Evolutionary conservation across 2,113 vertebrate species (phyloP).

Genomic region (Nycticebus coucang): DNA sequence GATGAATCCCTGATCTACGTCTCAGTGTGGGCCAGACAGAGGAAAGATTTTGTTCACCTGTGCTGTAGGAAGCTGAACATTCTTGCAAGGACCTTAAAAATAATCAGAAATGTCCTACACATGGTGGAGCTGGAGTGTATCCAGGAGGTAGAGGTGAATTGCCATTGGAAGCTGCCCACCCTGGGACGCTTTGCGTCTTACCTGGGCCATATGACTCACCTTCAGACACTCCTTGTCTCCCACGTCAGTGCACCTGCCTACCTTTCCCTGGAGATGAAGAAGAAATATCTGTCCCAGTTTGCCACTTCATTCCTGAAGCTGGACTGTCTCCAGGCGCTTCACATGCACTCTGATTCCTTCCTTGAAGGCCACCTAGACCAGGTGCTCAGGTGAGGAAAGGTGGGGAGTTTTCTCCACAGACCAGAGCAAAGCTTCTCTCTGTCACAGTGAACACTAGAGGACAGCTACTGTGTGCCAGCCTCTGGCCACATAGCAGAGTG

Average conservation of each 20-base stretch:
- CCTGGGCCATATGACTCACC: neutral
- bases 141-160: neutral
- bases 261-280: neutral
- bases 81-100: neutral
- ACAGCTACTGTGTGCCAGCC: no score
- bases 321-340: neutral
- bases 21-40: neutral
- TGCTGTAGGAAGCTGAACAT: neutral
- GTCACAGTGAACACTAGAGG: accelerated
- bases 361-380: accelerated
- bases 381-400: neutral
- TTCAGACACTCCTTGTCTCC: accelerated
- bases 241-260: neutral
- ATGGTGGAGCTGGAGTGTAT: neutral
- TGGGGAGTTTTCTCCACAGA: neutral
- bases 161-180: accelerated
- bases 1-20: neutral
- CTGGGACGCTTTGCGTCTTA: no score
- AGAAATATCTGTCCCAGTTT: no score
- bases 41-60: neutral
- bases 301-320: neutral
- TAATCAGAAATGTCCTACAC: neutral
- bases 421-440: neutral
- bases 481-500: accelerated
- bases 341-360: neutral